A percentile compares a stretch with the other conserved stretches of the same genome.
These are phyloP conservation scores for Hylomyscus alleni DNA, from an alignment of 2,797 vertebrate genomes.

Conservation along the genomic window DNA sequence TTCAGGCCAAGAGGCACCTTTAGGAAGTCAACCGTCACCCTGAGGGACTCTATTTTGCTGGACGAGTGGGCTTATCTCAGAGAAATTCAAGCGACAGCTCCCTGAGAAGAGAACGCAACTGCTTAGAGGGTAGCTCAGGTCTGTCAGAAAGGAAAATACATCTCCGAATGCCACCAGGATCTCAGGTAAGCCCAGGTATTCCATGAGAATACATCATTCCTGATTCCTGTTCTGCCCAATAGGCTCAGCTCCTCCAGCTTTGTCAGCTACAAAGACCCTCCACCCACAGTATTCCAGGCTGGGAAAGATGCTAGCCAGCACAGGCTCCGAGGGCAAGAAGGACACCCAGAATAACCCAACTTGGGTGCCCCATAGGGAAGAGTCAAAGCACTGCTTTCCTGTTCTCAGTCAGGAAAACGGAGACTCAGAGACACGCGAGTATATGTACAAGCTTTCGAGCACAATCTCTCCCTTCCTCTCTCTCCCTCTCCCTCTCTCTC, in stretches of 20 bases:
- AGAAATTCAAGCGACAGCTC: slow-evolving; percentile 86
- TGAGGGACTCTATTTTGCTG: slow-evolving; percentile 99
- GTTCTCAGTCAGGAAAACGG: neutral
- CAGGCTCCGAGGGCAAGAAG: neutral
- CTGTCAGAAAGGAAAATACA: neutral
- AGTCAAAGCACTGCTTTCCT: neutral
- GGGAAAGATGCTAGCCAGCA: neutral
- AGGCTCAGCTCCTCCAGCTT: neutral
- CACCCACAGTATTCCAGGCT: neutral
- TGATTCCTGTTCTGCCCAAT: neutral
- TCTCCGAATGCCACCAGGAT: neutral
- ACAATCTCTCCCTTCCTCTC: neutral
- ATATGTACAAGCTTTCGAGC: too few relatives aligned
- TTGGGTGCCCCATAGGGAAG: neutral
- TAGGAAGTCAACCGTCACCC: slow-evolving; percentile 97
- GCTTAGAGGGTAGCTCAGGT: neutral
- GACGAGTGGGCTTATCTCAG: slow-evolving; percentile 87
- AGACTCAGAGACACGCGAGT: neutral
- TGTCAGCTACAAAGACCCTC: neutral
- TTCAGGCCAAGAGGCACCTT: slow-evolving; percentile 95
- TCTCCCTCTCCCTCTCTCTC: neutral
- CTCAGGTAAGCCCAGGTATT: neutral
- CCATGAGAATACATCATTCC: too few relatives aligned
- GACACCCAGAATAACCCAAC: neutral
- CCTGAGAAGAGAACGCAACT: slow-evolving; percentile 54